Evolutionary conservation across 2,888 invertebrate genomes (phyloP).

Genomic region (Parnassius apollo): DNA sequence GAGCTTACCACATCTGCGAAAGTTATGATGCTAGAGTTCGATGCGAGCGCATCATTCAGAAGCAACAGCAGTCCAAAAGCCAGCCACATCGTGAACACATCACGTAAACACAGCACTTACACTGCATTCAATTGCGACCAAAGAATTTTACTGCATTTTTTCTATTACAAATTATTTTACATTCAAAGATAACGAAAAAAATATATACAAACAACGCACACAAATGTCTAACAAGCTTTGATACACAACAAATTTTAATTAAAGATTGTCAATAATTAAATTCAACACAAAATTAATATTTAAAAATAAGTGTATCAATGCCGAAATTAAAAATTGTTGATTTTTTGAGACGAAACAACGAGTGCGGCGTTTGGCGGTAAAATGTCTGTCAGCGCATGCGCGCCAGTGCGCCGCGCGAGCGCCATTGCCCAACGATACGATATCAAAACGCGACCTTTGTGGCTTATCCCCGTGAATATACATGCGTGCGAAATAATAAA

Average conservation of each 20-base stretch:
- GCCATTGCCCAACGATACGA: slow-evolving; percentile 66
- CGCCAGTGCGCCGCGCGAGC: slow-evolving; percentile 55
- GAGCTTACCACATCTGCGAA: slow-evolving; percentile 57
- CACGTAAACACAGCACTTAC: slow-evolving; percentile 38
- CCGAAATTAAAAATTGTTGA: background rate
- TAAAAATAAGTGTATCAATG: background rate
- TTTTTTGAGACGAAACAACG: slow-evolving; percentile 35
- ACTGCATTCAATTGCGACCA: slow-evolving; percentile 21
- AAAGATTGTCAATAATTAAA: background rate
- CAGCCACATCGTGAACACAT: slow-evolving; percentile 68
- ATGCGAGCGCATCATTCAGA: slow-evolving; percentile 53
- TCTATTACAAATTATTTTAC: slow-evolving; percentile 23
- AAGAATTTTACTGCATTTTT: slow-evolving; percentile 12
- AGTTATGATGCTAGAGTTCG: slow-evolving; percentile 54
- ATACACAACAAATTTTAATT: background rate
- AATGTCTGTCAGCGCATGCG: slow-evolving; percentile 65
- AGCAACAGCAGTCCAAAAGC: slow-evolving; percentile 59
- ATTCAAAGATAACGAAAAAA: slow-evolving; percentile 31
- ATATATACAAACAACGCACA: background rate
- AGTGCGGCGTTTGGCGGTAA: slow-evolving; percentile 69
- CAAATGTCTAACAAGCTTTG: background rate
- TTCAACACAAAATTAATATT: background rate
- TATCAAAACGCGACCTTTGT: slow-evolving; percentile 48
- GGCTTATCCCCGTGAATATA: slow-evolving; percentile 38
- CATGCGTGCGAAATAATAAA: slow-evolving; percentile 20